These are phyloP conservation scores for Pinna nobilis DNA, from an alignment of 1,140 invertebrate species.

Conservation along the genomic window DNA sequence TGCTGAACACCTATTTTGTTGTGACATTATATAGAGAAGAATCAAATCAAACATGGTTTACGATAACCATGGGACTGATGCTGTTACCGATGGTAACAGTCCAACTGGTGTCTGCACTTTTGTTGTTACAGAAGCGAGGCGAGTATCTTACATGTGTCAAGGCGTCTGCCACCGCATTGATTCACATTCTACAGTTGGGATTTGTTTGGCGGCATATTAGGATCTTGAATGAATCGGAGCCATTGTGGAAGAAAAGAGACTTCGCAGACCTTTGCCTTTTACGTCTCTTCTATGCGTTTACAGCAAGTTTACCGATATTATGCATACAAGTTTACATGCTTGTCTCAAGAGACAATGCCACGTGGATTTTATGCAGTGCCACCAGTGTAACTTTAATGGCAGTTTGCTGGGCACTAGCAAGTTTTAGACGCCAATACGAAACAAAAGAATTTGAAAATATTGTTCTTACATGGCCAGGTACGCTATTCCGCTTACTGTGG, in stretches of 20 bases:
- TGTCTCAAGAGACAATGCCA: conserved; percentile 76
- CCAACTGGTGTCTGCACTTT: conserved; percentile 62
- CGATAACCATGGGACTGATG: conserved; percentile 54
- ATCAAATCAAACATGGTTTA: conserved; percentile 49
- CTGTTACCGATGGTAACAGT: conserved; percentile 58
- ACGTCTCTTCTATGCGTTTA: conserved; percentile 89
- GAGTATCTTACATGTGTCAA: conserved; percentile 48
- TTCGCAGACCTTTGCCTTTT: conserved; percentile 86
- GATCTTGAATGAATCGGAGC: conserved; percentile 89
- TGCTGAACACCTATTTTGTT: conserved; percentile 39
- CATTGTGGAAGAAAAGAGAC: conserved; percentile 88
- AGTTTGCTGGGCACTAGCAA: conserved; percentile 92
- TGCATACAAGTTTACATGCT: conserved; percentile 87
- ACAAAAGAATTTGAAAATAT: conserved; percentile 88
- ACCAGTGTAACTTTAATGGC: conserved; percentile 88
- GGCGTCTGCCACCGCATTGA: conserved; percentile 71
- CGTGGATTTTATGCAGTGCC: conserved; percentile 86
- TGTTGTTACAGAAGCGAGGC: conserved; percentile 52
- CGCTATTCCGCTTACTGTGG: conserved; percentile 85
- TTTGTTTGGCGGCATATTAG: conserved; percentile 93
- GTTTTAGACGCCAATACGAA: conserved; percentile 84
- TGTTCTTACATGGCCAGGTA: conserved; percentile 91
- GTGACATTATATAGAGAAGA: conserved; percentile 9
- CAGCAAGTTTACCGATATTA: conserved; percentile 90
- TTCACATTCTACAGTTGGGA: conserved; percentile 87